Conservation (phyloP, 1,140 invertebrate species). For the Galleria mellonella region DNA sequence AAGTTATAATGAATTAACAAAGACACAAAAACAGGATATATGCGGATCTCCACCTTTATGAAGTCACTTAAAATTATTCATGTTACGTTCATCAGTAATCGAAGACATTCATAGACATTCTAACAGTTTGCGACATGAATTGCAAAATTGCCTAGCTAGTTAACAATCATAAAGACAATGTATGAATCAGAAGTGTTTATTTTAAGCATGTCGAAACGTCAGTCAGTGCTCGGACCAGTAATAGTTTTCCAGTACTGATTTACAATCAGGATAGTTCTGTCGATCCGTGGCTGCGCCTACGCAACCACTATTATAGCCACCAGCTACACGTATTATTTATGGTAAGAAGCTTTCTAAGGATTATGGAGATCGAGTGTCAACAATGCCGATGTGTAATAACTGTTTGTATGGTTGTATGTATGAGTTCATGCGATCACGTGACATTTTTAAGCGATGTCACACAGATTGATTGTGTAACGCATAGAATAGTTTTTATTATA, state of each 20-base stretch:
- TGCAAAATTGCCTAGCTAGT: no score
- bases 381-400: slow-evolving; percentile 28
- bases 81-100: no score
- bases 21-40: no score
- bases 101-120: no score
- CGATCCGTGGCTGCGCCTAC: slow-evolving; percentile 62
- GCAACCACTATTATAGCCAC: slow-evolving; percentile 56
- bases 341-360: slow-evolving; percentile 69
- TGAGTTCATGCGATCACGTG: no score
- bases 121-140: no score
- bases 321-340: slow-evolving; percentile 70
- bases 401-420: neutral
- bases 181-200: slow-evolving; percentile 50
- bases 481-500: no score
- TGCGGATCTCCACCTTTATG: no score
- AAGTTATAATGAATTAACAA: no score
- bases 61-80: no score
- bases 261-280: slow-evolving; percentile 64
- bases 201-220: slow-evolving; percentile 42
- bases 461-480: no score
- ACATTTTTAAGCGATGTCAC: no score
- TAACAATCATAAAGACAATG: slow-evolving; percentile 15
- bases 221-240: slow-evolving; percentile 21
- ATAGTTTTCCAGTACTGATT: slow-evolving; percentile 50
- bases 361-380: slow-evolving; percentile 67